Conservation (phyloP, 2,113 vertebrate species). For the Syrmaticus mikado region DNA sequence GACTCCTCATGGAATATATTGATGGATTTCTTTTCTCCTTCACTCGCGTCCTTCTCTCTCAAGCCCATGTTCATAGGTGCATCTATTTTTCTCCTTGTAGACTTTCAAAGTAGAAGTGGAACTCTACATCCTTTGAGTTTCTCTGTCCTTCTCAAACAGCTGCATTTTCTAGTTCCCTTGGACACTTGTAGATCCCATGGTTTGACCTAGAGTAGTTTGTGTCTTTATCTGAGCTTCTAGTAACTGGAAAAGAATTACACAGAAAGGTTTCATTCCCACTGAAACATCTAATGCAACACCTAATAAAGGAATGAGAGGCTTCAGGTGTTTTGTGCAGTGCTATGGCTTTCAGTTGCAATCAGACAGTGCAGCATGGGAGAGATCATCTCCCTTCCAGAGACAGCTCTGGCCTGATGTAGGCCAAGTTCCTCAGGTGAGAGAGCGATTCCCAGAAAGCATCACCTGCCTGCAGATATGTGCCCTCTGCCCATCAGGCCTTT, state of each 20-base stretch:
- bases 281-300: neutral
- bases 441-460: neutral
- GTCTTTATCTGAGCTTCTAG: neutral
- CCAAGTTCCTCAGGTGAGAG: neutral
- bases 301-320: neutral
- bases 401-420: fast-evolving
- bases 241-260: neutral
- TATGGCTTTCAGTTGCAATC: neutral
- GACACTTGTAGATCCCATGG: neutral
- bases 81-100: neutral
- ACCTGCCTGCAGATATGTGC: neutral
- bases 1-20: neutral
- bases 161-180: neutral
- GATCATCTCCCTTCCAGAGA: neutral
- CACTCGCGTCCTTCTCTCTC: neutral
- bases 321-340: neutral
- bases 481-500: neutral
- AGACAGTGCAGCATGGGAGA: neutral
- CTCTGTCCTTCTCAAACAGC: neutral
- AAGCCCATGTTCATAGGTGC: neutral
- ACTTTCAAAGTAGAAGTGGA: neutral
- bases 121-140: neutral
- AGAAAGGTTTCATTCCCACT: neutral
- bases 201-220: neutral
- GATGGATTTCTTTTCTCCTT: neutral